Percentiles rank a stretch among this genome's conserved stretches.
Conservation (phyloP, 2,888 invertebrate species). For the Clostera curtula region DNA sequence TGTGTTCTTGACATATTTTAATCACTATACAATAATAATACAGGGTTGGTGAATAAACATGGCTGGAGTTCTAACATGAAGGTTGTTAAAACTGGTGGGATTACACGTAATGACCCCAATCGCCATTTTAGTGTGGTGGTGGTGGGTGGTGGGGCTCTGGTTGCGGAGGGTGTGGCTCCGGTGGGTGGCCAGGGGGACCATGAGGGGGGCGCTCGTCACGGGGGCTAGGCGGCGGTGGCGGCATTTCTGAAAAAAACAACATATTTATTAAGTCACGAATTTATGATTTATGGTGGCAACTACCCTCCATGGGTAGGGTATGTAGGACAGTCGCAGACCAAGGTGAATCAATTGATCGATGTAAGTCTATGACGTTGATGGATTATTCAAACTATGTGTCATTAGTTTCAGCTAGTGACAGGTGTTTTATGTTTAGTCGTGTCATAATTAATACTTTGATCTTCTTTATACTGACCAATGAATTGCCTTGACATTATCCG, state of each 20-base stretch:
- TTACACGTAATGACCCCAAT: neutral
- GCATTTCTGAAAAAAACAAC: constrained; percentile 18
- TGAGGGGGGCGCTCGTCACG: constrained; percentile 13
- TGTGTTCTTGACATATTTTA: neutral
- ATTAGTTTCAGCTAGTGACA: no score
- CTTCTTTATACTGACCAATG: no score
- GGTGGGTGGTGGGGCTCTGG: constrained; percentile 15
- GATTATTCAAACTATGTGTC: no score
- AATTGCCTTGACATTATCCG: no score
- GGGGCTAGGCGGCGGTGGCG: constrained; percentile 22
- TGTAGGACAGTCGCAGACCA: no score
- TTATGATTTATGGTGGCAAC: no score
- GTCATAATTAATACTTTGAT: no score
- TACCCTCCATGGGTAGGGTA: no score
- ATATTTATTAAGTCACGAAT: no score
- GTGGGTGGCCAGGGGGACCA: constrained; percentile 13
- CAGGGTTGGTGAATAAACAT: neutral
- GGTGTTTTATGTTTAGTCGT: no score
- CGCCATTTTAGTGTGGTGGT: constrained; percentile 12
- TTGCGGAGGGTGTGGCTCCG: constrained; percentile 17
- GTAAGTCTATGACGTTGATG: no score
- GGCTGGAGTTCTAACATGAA: neutral
- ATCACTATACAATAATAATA: neutral
- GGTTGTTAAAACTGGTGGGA: neutral
- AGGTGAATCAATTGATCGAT: no score